Base-by-base conservation (phyloP, 2,797 vertebrate species). In the Lagocephalus sceleratus region DNA sequence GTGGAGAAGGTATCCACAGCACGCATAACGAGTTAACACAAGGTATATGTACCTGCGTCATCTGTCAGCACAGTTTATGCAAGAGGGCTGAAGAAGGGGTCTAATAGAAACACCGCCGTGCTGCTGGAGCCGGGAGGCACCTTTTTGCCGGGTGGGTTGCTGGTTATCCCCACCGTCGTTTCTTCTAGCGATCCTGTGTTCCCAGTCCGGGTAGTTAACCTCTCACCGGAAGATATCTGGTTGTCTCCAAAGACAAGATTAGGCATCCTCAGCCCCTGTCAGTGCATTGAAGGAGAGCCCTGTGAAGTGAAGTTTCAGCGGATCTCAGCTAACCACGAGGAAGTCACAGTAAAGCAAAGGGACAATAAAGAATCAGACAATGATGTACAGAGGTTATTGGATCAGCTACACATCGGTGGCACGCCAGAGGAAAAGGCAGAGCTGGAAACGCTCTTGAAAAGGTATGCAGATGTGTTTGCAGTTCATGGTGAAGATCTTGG, bases 401-500 rank as follows among this genome's bases (percentile, higher is more conserved):
- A 44, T 14, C 4, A n/a, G 4, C 3, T 44, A 16, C 7, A 44
- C 5, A 0, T 45, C 0, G 29, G 26, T 6, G 29, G 20, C 6
- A 55, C 7, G 3, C 43, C 53, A 22, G 43, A 55, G 1, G 26
- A 55, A 15, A 22, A 38, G 5, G 5, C 2, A 7, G 12, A 45
- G 5, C 53, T 46, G 5, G 22, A 6, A 17, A 3, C 21, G 3
- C 15, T 26, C 1, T 10, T 41, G 9, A 19, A 1, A 15, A 25
- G 6, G 6, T 41, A 53, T 9, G 6, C 23, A 7, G 16, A 14
- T 29, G 14, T 26, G 3, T 29, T 53, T 26, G 45, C 40, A 2
- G n/a, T 12, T 0, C 20, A 51, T 17, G 51, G 59, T 25, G 51
- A 60, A 2, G 58, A 76, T 19, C 44, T 66, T n/a, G 58, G 65